phyloP scores from a whole-genome alignment of 1,140 invertebrate genomes.

The Agrilus planipennis region DNA sequence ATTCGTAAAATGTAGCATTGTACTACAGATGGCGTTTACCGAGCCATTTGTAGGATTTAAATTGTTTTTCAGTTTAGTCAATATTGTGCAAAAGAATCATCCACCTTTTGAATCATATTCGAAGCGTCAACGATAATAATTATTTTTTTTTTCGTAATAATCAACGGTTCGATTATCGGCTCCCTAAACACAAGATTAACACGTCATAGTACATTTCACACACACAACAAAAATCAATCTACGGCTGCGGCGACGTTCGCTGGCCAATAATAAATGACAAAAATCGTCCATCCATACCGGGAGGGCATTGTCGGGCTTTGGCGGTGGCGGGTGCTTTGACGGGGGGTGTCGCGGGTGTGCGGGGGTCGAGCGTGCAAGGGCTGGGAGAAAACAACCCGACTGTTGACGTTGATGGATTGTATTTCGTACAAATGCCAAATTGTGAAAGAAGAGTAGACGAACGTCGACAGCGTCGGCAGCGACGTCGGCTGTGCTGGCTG shows the following conservation, averaged over 20 bases:
- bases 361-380: slow-evolving; percentile 22
- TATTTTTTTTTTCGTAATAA: too few relatives aligned
- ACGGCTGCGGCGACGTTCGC: too few relatives aligned
- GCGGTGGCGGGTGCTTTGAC: slow-evolving; percentile 15
- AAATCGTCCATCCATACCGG: slow-evolving; percentile 36
- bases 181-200: slow-evolving; percentile 26
- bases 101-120: too few relatives aligned
- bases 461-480: slow-evolving; percentile 28
- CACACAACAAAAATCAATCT: slow-evolving; percentile 31
- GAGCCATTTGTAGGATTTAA: too few relatives aligned
- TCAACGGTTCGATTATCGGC: too few relatives aligned
- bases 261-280: slow-evolving; percentile 36
- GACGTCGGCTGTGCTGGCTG: neutral
- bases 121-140: too few relatives aligned
- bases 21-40: too few relatives aligned
- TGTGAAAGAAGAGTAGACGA: slow-evolving; percentile 33
- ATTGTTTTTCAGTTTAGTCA: too few relatives aligned
- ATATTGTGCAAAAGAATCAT: too few relatives aligned
- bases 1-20: too few relatives aligned
- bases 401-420: slow-evolving; percentile 35
- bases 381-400: slow-evolving; percentile 34
- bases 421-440: slow-evolving; percentile 37
- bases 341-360: slow-evolving; percentile 15
- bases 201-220: slow-evolving; percentile 27
- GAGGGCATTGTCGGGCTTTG: slow-evolving; percentile 34